phyloP scores from a whole-genome alignment of 2,888 invertebrate genomes.

The Theretra japonica region DNA sequence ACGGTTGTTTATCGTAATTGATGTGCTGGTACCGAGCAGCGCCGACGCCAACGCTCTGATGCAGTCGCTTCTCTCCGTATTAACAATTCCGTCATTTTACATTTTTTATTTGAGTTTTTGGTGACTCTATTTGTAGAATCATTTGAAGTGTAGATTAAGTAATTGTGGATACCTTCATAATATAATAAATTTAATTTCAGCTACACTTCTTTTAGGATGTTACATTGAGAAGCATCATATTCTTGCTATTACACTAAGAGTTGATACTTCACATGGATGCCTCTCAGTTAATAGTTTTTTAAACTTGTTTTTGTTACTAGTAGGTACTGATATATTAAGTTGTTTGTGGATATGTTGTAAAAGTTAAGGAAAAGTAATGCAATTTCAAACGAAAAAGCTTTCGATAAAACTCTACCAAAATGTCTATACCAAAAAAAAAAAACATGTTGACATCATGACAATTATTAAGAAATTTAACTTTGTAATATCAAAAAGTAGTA shows the following conservation, averaged over 20 bases:
- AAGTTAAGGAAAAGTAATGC: too few relatives aligned
- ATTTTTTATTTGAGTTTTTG: neutral
- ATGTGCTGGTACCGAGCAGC: slow-evolving; percentile 37
- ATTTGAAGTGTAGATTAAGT: neutral
- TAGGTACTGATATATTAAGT: neutral
- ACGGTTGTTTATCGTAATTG: slow-evolving; percentile 53
- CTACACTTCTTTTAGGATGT: neutral
- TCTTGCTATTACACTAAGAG: too few relatives aligned
- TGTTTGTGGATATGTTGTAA: neutral
- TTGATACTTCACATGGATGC: too few relatives aligned
- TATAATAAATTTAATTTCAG: neutral
- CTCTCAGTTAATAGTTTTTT: too few relatives aligned
- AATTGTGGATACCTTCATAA: neutral
- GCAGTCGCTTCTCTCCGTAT: neutral
- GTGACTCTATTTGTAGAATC: neutral
- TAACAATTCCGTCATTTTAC: neutral
- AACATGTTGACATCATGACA: slow-evolving; percentile 27
- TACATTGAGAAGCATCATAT: neutral
- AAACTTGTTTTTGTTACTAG: neutral
- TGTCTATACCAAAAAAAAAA: neutral
- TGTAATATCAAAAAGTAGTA: slow-evolving; percentile 16
- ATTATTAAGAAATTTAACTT: slow-evolving; percentile 47
- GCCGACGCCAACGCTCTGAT: neutral
- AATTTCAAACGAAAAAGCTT: too few relatives aligned
- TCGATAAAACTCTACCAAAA: neutral